Conservation (phyloP, 2,888 invertebrate genomes). For the Ischnura elegans region DNA sequence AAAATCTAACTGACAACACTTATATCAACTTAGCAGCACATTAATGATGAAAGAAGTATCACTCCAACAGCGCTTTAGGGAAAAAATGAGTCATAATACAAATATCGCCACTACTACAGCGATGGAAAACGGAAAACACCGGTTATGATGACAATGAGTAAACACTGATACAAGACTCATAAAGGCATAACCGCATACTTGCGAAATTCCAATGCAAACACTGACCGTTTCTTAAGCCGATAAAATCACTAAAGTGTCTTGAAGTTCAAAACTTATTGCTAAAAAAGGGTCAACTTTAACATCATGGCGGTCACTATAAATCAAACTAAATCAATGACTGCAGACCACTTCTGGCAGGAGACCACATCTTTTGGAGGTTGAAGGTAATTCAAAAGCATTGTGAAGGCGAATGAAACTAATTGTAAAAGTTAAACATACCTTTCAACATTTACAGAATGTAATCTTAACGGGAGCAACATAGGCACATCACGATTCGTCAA, state of each 20-base stretch:
- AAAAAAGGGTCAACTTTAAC: slow-evolving; percentile 59
- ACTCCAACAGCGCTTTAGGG: background rate
- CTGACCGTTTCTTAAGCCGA: background rate
- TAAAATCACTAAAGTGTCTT: background rate
- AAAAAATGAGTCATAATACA: background rate
- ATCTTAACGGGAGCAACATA: slow-evolving; percentile 59
- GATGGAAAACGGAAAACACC: slow-evolving; percentile 33
- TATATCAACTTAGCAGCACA: background rate
- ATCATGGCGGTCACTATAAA: slow-evolving; percentile 65
- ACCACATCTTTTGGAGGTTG: background rate
- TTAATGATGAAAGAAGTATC: background rate
- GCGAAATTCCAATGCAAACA: background rate
- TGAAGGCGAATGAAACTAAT: background rate
- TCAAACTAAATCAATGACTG: slow-evolving; percentile 57
- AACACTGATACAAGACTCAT: background rate
- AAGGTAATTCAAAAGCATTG: background rate
- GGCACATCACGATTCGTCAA: slow-evolving; percentile 60
- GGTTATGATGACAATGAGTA: slow-evolving; percentile 1
- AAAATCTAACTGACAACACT: background rate
- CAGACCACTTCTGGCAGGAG: background rate
- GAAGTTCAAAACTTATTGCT: slow-evolving; percentile 50
- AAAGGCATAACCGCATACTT: background rate
- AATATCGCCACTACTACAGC: background rate
- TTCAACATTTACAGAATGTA: slow-evolving; percentile 63
- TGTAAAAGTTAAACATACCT: background rate